phyloP scores from a whole-genome alignment of 2,888 invertebrate genomes.

The Camponotus fellah region DNA sequence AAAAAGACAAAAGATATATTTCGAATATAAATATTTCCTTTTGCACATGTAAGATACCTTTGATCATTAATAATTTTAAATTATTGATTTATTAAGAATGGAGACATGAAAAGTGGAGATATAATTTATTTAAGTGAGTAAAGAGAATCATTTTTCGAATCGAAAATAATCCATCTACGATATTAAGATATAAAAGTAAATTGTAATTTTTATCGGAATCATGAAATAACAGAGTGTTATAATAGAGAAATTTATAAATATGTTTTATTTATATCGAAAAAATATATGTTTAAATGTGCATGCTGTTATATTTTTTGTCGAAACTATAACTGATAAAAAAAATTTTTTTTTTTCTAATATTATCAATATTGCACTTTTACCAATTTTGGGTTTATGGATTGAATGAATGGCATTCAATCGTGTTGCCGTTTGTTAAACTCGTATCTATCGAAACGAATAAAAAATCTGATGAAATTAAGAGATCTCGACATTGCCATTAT shows the following conservation, averaged over 20 bases:
- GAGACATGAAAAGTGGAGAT: not conserved
- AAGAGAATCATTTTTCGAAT: not conserved
- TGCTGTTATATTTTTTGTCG: not conserved
- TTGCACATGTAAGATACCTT: not conserved
- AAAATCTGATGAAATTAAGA: not conserved
- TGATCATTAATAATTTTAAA: not conserved
- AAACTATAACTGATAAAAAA: not conserved
- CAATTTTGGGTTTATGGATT: not conserved
- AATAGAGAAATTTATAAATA: not conserved
- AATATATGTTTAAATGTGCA: not conserved
- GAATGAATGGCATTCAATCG: not conserved
- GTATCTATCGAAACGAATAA: not conserved
- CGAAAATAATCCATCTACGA: not conserved
- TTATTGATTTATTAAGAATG: not conserved
- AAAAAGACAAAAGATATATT: not conserved
- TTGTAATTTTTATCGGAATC: not conserved
- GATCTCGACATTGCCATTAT: not conserved
- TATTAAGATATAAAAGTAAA: not conserved
- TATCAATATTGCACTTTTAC: conserved; percentile 1
- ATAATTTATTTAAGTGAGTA: not conserved
- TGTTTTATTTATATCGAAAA: not conserved
- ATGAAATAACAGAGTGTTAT: not conserved
- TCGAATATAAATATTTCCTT: not conserved
- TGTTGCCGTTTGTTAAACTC: not conserved
- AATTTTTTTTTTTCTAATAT: not conserved